Conservation (phyloP, 2,797 vertebrate species). For the Acanthurus lineatus region DNA sequence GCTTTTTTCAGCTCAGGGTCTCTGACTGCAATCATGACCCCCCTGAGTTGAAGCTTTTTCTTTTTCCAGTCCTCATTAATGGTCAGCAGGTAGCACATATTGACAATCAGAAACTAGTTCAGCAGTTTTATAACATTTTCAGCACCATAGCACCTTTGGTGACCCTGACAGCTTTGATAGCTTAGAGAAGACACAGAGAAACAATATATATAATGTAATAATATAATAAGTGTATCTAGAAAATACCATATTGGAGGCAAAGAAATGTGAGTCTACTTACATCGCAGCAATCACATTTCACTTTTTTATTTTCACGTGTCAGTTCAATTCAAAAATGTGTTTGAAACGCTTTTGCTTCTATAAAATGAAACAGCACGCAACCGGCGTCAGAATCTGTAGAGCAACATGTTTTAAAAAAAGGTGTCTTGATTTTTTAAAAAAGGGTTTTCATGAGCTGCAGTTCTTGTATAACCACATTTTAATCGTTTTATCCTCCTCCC, state of each 20-base stretch:
- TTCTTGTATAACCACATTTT: constrained; percentile 12
- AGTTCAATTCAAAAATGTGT: not conserved
- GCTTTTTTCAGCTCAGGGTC: constrained; percentile 10
- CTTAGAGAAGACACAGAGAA: not conserved
- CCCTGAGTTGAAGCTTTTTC: not conserved
- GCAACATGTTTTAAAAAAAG: not conserved
- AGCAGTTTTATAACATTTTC: not conserved
- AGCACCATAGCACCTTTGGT: not conserved
- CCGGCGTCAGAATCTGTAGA: not conserved
- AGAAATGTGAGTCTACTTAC: not conserved
- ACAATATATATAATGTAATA: not conserved
- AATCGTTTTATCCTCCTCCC: constrained; percentile 36
- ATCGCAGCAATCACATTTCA: not conserved
- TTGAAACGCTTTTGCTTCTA: constrained; percentile 2
- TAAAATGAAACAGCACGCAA: not conserved
- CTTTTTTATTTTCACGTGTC: not conserved
- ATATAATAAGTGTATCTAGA: too few relatives aligned
- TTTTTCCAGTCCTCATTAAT: constrained; percentile 15
- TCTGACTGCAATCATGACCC: constrained; percentile 17
- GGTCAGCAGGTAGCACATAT: constrained; percentile 5
- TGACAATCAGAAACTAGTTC: not conserved
- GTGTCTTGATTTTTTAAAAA: not conserved
- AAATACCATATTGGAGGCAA: not conserved
- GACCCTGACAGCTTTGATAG: not conserved
- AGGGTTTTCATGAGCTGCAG: not conserved